Base-by-base conservation (phyloP, 2,113 vertebrate species). In the Chelonoidis abingdonii region DNA sequence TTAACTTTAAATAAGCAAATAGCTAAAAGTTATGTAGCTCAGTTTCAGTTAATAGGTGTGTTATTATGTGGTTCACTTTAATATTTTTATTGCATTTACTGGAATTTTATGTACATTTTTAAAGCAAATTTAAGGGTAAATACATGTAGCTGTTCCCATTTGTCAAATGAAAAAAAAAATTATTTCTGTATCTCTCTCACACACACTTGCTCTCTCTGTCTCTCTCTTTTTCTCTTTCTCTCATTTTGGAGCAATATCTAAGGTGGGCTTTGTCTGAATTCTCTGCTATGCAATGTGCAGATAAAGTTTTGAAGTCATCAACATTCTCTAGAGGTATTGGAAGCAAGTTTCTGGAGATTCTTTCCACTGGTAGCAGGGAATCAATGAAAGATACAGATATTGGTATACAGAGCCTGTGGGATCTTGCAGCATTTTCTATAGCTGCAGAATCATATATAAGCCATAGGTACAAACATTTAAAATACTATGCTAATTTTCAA, bases 1-100 rank as follows among this genome's bases (percentile, higher is more conserved):
- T 92, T 96, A 95, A 89, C 89, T 83, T 86, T 52, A 93, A 92
- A 89, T 3, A 88, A 91, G 57, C 52, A 57, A 80, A 88, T 72
- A 27, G 90, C 72, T 76, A 76, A 27, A 44, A 76, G 21, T 57
- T 22, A 1, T 4, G 8, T 19, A 85, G 76, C 47, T 92, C 24
- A 1, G 2, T 35, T 81, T 54, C 76, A 79, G 53, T 57, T 49
- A 22, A 56, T 41, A 65, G 87, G 1, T 47, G 47, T 79, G 29
- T 24, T 17, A 72, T 7, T 44, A 3, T 69, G 89, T 25, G 57
- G 82, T 41, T 25, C 69, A 3, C 81, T 29, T 72, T 13, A 87
- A 94, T 41, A 19, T 27, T 84, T 50, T 85, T 54, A 12, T 31
- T 92, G 65, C 3, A n/a, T 91, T 94, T 76, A 5, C 16, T 69